phyloP scores from a whole-genome alignment of 1,140 invertebrate genomes.

The Octopus sinensis region DNA sequence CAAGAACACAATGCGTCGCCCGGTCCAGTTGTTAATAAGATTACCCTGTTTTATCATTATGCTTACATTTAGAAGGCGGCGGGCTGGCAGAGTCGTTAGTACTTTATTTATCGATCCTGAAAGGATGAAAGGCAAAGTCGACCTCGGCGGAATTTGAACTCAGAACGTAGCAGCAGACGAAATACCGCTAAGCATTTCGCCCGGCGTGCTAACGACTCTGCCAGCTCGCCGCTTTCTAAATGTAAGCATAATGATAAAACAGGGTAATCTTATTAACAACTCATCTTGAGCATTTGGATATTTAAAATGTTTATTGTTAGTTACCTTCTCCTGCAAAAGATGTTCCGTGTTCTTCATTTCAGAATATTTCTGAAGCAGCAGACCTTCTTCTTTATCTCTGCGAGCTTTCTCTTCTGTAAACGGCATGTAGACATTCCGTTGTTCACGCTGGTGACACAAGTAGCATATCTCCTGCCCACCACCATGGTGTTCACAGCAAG shows the following conservation, averaged over 20 bases:
- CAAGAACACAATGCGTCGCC: too few relatives aligned
- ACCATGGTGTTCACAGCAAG: slow-evolving; percentile 50
- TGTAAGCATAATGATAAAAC: background rate
- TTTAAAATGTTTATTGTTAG: background rate
- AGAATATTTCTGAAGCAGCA: slow-evolving; percentile 55
- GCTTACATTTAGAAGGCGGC: too few relatives aligned
- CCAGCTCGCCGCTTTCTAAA: too few relatives aligned
- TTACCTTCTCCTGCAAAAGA: slow-evolving; percentile 51
- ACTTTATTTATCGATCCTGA: too few relatives aligned
- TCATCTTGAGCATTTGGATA: background rate
- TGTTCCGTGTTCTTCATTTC: slow-evolving; percentile 54
- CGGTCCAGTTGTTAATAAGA: too few relatives aligned
- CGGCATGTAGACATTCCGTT: slow-evolving; percentile 53
- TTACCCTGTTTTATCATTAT: too few relatives aligned
- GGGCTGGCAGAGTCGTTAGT: too few relatives aligned
- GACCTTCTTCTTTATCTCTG: slow-evolving; percentile 53
- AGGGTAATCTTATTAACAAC: background rate
- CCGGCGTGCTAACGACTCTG: too few relatives aligned
- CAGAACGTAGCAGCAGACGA: too few relatives aligned
- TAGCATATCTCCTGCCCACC: slow-evolving; percentile 58
- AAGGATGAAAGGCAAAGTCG: too few relatives aligned
- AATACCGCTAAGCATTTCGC: too few relatives aligned
- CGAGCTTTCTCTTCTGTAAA: slow-evolving; percentile 51
- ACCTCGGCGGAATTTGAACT: too few relatives aligned
- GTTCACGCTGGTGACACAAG: slow-evolving; percentile 55